These are phyloP conservation scores for Trachythela sp. DNA, from an alignment of 64 coral and sea anemone genomes.

Conservation along the genomic window DNA sequence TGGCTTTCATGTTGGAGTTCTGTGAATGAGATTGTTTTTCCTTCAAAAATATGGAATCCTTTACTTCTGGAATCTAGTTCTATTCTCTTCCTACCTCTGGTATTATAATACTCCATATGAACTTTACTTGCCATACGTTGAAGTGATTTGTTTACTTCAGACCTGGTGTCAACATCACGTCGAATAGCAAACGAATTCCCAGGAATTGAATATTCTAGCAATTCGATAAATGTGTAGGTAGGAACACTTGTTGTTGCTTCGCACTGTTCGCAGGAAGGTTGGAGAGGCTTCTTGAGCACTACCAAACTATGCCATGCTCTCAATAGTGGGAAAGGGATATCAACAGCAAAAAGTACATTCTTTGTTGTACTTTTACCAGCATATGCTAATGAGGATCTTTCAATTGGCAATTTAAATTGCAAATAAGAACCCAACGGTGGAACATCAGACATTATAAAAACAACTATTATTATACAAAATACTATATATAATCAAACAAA, in stretches of 20 bases:
- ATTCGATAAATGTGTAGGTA: neutral
- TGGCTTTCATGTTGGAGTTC: constrained; percentile 14
- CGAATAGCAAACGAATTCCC: neutral
- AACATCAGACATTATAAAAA: neutral
- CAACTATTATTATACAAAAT: neutral
- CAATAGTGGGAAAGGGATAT: neutral
- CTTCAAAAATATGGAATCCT: neutral
- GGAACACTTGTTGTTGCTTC: neutral
- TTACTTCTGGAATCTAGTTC: neutral
- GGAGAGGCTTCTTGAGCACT: neutral
- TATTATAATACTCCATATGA: neutral
- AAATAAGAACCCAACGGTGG: neutral
- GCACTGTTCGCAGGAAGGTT: neutral
- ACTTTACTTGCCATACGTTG: neutral
- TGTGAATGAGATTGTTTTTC: neutral
- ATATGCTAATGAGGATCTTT: neutral
- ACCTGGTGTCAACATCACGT: neutral
- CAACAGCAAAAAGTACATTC: neutral
- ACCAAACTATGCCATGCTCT: neutral
- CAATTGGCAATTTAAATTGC: neutral
- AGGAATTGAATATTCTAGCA: neutral
- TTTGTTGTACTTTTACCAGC: neutral
- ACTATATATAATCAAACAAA: neutral
- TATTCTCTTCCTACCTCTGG: neutral
- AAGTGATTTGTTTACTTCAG: constrained; percentile 4